Conservation (phyloP, 2,113 vertebrate genomes). For the Rhinolophus ferrumequinum region DNA sequence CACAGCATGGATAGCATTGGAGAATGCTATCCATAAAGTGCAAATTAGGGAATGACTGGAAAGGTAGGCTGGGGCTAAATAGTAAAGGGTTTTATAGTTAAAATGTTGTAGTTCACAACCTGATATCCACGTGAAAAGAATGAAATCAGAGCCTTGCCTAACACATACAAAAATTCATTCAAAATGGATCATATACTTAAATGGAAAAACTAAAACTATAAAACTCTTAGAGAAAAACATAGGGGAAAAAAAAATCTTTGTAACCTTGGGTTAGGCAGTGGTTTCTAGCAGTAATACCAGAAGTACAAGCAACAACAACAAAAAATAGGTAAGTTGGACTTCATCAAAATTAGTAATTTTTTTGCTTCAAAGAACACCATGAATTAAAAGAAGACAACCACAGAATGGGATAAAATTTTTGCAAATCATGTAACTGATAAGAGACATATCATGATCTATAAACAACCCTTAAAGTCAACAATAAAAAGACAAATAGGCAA, state of each 20-base stretch:
- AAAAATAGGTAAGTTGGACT: not conserved
- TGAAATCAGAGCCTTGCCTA: not conserved
- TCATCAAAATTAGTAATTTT: not conserved
- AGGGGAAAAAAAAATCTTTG: not conserved
- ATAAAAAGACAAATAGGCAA: not conserved
- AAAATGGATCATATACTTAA: not conserved
- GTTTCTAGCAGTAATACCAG: not conserved
- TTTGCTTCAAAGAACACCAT: not conserved
- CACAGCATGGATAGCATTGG: not conserved
- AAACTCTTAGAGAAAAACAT: slow-evolving; percentile 3
- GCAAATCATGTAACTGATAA: not conserved
- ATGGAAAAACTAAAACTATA: slow-evolving; percentile 12
- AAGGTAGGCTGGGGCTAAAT: not conserved
- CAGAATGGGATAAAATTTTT: not conserved
- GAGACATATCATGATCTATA: not conserved
- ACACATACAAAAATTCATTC: not conserved
- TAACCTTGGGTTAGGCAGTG: not conserved
- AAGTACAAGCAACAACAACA: not conserved
- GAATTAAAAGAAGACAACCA: not conserved
- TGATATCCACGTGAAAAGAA: not conserved
- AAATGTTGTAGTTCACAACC: slow-evolving; percentile 16
- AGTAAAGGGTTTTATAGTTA: slow-evolving; percentile 1
- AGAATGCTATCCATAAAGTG: not conserved
- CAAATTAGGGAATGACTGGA: not conserved
- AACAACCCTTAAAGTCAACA: not conserved